Base-by-base conservation (phyloP, 2,113 vertebrate genomes). In the Petromus typicus region DNA sequence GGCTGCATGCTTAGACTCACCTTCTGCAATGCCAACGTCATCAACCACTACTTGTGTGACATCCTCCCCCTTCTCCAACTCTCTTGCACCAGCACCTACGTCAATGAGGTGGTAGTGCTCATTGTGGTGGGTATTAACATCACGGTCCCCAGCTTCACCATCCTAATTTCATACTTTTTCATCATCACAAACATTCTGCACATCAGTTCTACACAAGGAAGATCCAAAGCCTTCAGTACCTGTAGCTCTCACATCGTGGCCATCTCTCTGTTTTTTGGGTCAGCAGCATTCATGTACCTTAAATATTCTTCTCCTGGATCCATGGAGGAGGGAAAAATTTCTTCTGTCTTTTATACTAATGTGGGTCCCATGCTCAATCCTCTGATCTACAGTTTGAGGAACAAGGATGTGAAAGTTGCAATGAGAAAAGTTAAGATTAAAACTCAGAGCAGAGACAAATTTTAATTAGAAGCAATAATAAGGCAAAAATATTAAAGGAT, bases 281-380 rank as follows among this genome's bases (percentile, higher is more conserved):
- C 95, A 40, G 93, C 79, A 12, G 43, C 89, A 64, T 94, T 96
- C 12, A 97, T 97, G 93, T 97, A 96, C 71, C 93, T 97, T 54
- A 96, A 86, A 54, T 95, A 90, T 76, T 95, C 97, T 86, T 96
- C 94, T 75, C 71, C 71, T 45, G 95, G 30, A 34, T 95, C 94
- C n/a, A 51, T 63, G 83, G 80, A 97, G 2, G 61, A 89, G 63
- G 93, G 95, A 8, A 97, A 97, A 89, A 6, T 96, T 83, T 92
- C 89, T 89, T 97, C 97, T 48, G 69, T 97, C 48, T 97, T 97
- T 23, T 97, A 95, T 30, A 97, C 96, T 23, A 95, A 96, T 57
- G 54, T 97, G 37, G 92, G 22, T 0, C 91, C 97, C 22, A 94
- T 97, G 95, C 76, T 97, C 12, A 97, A 96, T 6, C 95, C 96